phyloP scores from a whole-genome alignment of 2,797 vertebrate species.

The Pseudocheirus occidentalis region DNA sequence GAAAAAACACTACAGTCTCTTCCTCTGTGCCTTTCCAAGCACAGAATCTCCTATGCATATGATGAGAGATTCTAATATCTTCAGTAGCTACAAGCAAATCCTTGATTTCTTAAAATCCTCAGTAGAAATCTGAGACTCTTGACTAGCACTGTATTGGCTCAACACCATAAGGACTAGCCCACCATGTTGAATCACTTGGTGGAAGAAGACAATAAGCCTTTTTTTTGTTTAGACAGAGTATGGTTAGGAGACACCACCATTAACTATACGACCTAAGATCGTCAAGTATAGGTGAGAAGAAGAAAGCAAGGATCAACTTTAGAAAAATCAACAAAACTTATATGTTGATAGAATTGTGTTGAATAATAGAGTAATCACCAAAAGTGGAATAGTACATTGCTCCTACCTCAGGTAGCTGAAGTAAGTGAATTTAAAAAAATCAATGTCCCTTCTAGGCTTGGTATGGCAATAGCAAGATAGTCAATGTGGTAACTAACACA shows the following conservation, averaged over 20 bases:
- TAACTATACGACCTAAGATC: not conserved
- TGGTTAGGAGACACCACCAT: not conserved
- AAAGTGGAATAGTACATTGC: not conserved
- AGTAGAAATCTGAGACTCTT: not conserved
- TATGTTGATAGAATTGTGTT: not conserved
- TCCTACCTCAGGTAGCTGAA: not conserved
- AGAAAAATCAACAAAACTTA: not conserved
- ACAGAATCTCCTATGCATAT: not conserved
- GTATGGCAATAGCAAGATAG: not conserved
- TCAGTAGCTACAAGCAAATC: not conserved
- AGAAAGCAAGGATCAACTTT: not conserved
- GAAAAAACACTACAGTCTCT: not conserved
- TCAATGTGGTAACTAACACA: not conserved
- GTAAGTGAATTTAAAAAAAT: not conserved
- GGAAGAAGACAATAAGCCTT: not conserved
- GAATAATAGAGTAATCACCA: not conserved
- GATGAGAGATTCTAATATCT: not conserved
- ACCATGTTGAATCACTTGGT: not conserved
- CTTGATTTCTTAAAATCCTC: conserved; percentile 1
- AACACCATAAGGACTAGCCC: not conserved
- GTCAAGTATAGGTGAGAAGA: conserved; percentile 8
- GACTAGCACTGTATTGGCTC: not conserved
- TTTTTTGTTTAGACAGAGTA: not conserved
- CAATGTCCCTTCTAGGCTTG: not conserved
- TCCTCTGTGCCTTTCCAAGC: conserved; percentile 1